Evolutionary conservation across 2,113 vertebrate species (phyloP).

Genomic region (Willisornis vidua): DNA sequence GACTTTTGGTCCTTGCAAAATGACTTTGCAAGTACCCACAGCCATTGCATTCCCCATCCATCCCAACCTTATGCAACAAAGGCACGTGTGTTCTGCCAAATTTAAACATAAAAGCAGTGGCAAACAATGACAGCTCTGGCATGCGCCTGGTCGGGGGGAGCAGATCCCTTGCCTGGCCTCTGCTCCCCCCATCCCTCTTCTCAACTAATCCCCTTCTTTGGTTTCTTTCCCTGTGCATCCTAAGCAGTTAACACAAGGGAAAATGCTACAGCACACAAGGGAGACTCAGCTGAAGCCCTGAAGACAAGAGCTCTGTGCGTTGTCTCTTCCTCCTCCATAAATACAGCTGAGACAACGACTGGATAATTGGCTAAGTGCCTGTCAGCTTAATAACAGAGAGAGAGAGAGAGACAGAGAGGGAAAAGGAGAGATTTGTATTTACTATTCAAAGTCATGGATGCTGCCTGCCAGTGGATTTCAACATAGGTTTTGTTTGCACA

Average conservation of each 20-base stretch:
- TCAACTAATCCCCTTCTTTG: not conserved
- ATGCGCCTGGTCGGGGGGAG: not conserved
- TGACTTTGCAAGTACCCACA: not conserved
- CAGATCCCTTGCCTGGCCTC: not conserved
- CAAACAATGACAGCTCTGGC: not conserved
- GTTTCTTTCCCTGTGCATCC: constrained; percentile 18
- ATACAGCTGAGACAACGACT: constrained; percentile 53
- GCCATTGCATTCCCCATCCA: not conserved
- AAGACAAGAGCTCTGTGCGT: constrained; percentile 45
- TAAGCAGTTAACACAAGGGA: not conserved
- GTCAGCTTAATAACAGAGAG: constrained; percentile 60
- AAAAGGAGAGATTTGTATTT: constrained; percentile 33
- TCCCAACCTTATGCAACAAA: not conserved
- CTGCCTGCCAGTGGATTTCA: constrained; percentile 51
- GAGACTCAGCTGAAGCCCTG: constrained; percentile 55
- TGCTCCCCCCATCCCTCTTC: not conserved
- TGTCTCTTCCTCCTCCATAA: constrained; percentile 61
- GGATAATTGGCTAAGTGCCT: constrained; percentile 69
- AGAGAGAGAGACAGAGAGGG: not conserved
- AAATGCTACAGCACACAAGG: constrained; percentile 23
- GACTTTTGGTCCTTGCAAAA: not conserved
- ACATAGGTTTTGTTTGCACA: constrained; percentile 21
- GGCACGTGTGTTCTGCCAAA: not conserved
- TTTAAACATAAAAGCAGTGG: not conserved
- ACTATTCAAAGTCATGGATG: constrained; percentile 52